These are phyloP conservation scores for Scolopax mira DNA, from an alignment of 2,113 vertebrate species.

Conservation along the genomic window DNA sequence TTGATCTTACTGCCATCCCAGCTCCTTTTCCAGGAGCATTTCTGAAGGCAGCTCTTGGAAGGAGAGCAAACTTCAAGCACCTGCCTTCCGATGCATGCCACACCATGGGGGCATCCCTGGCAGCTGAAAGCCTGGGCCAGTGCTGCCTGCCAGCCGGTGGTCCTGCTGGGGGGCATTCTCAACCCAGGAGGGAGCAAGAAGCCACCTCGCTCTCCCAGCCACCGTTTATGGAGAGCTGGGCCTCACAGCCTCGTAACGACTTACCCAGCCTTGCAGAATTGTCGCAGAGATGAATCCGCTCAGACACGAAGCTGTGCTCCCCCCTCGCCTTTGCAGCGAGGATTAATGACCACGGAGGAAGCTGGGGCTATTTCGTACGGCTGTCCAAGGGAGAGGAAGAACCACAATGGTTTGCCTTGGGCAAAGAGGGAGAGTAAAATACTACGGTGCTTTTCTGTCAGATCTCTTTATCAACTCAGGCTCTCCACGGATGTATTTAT, in stretches of 20 bases:
- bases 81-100: neutral
- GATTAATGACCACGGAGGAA: slow-evolving; percentile 5
- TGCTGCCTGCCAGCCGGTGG: neutral
- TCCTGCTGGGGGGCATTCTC: neutral
- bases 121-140: neutral
- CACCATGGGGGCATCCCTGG: rapidly evolving
- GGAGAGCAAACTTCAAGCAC: neutral
- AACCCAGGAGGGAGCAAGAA: neutral
- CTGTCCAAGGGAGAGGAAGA: neutral
- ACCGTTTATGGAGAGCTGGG: neutral
- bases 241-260: neutral
- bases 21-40: neutral
- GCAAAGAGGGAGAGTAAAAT: slow-evolving; percentile 22
- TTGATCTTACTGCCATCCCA: neutral
- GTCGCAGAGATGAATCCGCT: neutral
- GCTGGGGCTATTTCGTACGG: rapidly evolving
- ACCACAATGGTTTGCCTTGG: slow-evolving; percentile 14
- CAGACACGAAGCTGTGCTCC: neutral
- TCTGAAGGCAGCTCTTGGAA: neutral
- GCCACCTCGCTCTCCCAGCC: neutral
- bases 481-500: slow-evolving; percentile 29
- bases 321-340: neutral
- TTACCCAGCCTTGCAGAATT: neutral
- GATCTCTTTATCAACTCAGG: slow-evolving; percentile 14
- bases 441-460: slow-evolving; percentile 35